Base-by-base conservation (phyloP, 2,113 vertebrate species). In the Miniopterus natalensis region DNA sequence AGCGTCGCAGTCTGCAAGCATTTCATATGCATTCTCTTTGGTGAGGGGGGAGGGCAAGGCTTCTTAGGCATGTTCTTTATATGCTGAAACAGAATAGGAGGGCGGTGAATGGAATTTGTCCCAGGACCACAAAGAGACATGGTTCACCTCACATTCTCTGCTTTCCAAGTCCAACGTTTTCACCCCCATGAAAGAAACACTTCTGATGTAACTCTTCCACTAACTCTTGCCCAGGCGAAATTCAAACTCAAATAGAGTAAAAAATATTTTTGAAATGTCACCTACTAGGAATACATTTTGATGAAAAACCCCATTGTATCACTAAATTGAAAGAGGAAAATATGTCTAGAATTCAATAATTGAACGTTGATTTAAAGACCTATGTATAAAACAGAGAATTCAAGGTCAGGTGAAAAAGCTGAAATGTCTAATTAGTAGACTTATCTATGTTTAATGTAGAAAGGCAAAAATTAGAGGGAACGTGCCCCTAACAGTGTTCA, bases 21-120 rank as follows among this genome's bases (percentile, higher is more conserved):
- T 11, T 89, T 63, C 65, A 57, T 51, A 36, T 36, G 27, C 3
- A 78, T 42, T 81, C 51, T 71, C 6, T 31, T 68, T 83, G 92
- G 23, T 55, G 47, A 75, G 8, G 5, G n/a, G 78, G 61, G 1
- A 73, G 18, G 25, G 40, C 0, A 63, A 4, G 6, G 25, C 84
- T 57, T 49, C 61, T 94, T 61, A 89, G 23, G 13, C 20, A 25
- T 45, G 1, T 25, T 94, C 79, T 7, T 66, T 81, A 84, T 13
- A 5, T 63, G 68, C 1, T 47, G 21, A 77, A 84, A 95, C 7
- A 78, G 10, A 71, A 21, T 36, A 59, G 8, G 1, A 49, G 11
- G 4, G n/a, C 80, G 29, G 94, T 53, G 71, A 55, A 95, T 63
- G 55, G 49, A 29, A 88, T 94, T 20, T 96, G 7, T 93, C 40